A percentile compares a stretch with the other conserved stretches of the same genome.
These are phyloP conservation scores for Leptinotarsa undecemlineata DNA, from an alignment of 1,140 invertebrate genomes.

Conservation along the genomic window DNA sequence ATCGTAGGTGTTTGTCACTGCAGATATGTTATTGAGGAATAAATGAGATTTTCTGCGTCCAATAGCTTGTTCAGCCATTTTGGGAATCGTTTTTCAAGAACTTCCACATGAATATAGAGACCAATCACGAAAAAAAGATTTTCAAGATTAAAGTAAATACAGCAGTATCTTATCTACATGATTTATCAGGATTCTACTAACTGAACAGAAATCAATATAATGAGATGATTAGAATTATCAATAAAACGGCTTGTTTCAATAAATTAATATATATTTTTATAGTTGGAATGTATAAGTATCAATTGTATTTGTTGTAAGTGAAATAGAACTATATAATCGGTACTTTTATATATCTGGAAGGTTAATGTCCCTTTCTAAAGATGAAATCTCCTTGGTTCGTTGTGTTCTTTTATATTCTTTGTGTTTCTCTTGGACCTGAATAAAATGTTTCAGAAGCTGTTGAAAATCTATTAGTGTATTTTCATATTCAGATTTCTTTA, in stretches of 20 bases:
- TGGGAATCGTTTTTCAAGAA: not conserved
- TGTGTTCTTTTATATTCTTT: constrained; percentile 60
- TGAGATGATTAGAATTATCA: not conserved
- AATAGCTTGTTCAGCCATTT: constrained; percentile 32
- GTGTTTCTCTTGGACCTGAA: constrained; percentile 67
- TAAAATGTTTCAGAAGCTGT: constrained; percentile 67
- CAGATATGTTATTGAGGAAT: constrained; percentile 33
- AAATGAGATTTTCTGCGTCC: constrained; percentile 37
- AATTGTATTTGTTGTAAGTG: constrained; percentile 2
- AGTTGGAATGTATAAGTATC: not conserved
- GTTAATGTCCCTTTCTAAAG: constrained; percentile 31
- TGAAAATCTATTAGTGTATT: constrained; percentile 62
- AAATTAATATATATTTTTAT: constrained; percentile 14
- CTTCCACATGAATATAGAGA: not conserved
- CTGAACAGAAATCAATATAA: not conserved
- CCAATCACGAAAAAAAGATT: not conserved
- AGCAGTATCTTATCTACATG: not conserved
- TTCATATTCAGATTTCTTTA: constrained; percentile 12
- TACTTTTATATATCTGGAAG: constrained; percentile 21
- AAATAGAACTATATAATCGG: not conserved
- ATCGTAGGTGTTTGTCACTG: constrained; percentile 36
- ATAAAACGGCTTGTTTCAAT: not conserved
- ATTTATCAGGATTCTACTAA: not conserved
- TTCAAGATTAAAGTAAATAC: not conserved
- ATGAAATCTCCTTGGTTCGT: constrained; percentile 36